phyloP scores from a whole-genome alignment of 2,888 invertebrate genomes.

The Tenthredo scrophulariae region DNA sequence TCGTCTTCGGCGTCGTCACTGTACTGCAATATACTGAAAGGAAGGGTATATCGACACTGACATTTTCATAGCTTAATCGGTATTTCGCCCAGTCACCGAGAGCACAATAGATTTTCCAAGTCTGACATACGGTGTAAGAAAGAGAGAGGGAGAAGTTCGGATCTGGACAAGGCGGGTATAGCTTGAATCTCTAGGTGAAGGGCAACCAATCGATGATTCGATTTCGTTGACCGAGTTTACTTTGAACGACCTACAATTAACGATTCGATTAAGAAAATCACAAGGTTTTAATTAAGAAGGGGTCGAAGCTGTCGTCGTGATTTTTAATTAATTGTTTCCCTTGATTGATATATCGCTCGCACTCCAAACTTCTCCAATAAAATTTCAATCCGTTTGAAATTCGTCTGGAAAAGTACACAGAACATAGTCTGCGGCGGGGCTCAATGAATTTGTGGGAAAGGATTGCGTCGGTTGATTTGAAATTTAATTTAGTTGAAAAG shows the following conservation, averaged over 20 bases:
- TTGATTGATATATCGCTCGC: not conserved
- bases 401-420: not conserved
- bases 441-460: not conserved
- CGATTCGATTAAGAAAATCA: not conserved
- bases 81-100: slow-evolving; percentile 27
- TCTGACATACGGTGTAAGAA: not conserved
- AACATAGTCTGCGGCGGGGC: not conserved
- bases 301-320: not conserved
- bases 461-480: not conserved
- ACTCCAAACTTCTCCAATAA: not conserved
- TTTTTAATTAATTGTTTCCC: not conserved
- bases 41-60: not conserved
- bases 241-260: not conserved
- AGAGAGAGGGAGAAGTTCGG: slow-evolving; percentile 1
- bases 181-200: slow-evolving; percentile 54
- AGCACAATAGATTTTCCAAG: slow-evolving; percentile 10
- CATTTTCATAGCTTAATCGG: not conserved
- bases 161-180: slow-evolving; percentile 24
- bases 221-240: slow-evolving; percentile 49
- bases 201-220: slow-evolving; percentile 49
- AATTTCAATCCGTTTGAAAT: not conserved
- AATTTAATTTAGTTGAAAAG: slow-evolving; percentile 12
- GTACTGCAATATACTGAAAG: not conserved
- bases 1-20: not conserved
- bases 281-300: not conserved